phyloP scores from a whole-genome alignment of 2,113 vertebrate species.

The Crotalus helleri region DNA sequence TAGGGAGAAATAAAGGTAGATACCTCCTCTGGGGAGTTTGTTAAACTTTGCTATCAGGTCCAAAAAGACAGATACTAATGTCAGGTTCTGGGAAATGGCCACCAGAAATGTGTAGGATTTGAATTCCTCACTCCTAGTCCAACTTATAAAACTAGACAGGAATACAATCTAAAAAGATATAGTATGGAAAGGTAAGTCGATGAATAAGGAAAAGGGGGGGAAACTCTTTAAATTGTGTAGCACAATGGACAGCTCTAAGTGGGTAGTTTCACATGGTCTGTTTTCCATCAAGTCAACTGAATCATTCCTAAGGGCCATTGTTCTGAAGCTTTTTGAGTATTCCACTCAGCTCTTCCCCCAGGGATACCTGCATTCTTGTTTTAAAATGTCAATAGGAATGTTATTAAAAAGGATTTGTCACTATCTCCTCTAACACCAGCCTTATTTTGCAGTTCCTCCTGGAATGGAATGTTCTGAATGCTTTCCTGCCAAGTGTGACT shows the following conservation, averaged over 20 bases:
- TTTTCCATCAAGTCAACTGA: neutral
- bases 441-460: neutral
- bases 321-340: neutral
- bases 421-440: neutral
- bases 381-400: neutral
- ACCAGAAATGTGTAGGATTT: neutral
- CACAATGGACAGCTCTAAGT: neutral
- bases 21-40: neutral
- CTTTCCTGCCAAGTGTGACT: neutral
- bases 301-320: neutral
- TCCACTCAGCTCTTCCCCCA: neutral
- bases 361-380: neutral
- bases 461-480: slow-evolving; percentile 18
- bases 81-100: neutral
- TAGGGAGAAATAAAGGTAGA: neutral
- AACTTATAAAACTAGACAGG: neutral
- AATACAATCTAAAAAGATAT: neutral
- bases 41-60: neutral
- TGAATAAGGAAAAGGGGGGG: neutral
- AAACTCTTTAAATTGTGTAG: neutral
- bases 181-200: neutral
- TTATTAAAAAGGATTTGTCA: neutral
- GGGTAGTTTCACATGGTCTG: neutral
- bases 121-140: neutral
- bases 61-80: neutral